Conservation (phyloP, 2,113 vertebrate genomes). For the Ariopsis seemanni region DNA sequence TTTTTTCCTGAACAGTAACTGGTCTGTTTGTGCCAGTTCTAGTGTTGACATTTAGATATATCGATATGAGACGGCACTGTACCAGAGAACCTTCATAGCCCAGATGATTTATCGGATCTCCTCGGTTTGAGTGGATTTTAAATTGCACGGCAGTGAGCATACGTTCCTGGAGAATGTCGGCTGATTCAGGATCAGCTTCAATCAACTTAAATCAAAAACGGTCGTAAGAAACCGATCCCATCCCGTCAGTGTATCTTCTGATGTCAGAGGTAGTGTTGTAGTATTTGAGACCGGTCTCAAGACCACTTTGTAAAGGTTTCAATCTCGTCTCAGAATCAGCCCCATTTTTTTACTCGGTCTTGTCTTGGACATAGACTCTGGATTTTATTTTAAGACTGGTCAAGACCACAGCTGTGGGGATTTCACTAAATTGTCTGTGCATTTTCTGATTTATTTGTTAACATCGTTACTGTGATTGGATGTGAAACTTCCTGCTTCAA, state of each 20-base stretch:
- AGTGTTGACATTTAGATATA: background rate
- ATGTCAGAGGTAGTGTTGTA: too few relatives aligned
- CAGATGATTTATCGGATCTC: background rate
- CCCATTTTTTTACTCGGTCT: too few relatives aligned
- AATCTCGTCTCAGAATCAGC: too few relatives aligned
- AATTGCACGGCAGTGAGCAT: background rate
- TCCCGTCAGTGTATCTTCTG: background rate
- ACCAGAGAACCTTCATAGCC: background rate
- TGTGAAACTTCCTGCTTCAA: too few relatives aligned
- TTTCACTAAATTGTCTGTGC: too few relatives aligned
- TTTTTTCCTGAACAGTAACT: background rate
- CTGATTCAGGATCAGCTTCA: background rate
- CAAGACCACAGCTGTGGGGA: too few relatives aligned
- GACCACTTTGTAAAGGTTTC: too few relatives aligned
- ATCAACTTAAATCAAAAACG: background rate
- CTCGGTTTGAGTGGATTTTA: background rate
- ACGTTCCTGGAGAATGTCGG: background rate
- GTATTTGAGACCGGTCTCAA: too few relatives aligned
- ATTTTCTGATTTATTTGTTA: too few relatives aligned
- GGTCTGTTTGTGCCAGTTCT: background rate
- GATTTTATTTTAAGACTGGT: too few relatives aligned
- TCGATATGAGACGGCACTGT: background rate
- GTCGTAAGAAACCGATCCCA: background rate
- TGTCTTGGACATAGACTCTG: too few relatives aligned
- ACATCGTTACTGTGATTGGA: too few relatives aligned